A percentile compares a stretch with the other conserved stretches of the same genome.
Evolutionary conservation across 2,888 invertebrate genomes (phyloP).

Genomic region (Sesamia inferens): DNA sequence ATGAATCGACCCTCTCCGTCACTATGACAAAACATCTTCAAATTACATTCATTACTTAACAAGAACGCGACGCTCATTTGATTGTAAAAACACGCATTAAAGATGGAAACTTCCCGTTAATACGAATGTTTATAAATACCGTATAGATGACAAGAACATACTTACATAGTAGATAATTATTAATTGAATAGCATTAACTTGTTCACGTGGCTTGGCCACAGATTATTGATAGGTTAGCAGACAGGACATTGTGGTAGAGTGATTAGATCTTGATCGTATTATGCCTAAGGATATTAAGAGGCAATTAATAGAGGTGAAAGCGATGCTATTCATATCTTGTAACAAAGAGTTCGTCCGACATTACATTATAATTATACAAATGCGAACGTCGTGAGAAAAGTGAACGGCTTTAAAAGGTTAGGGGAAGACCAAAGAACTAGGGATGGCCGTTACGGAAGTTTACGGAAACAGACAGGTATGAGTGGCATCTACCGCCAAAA

Average conservation of each 20-base stretch:
- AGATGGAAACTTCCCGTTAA: constrained; percentile 54
- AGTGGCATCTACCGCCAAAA: neutral
- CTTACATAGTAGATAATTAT: constrained; percentile 24
- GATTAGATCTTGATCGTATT: constrained; percentile 31
- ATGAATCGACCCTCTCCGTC: neutral
- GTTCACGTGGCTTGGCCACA: constrained; percentile 46
- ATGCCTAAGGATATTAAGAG: constrained; percentile 34
- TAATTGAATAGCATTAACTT: constrained; percentile 54
- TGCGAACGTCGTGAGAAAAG: too few species aligned
- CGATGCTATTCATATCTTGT: constrained; percentile 12
- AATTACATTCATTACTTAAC: neutral
- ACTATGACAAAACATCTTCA: neutral
- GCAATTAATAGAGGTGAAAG: neutral
- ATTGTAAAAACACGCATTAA: constrained; percentile 4
- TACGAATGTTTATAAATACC: constrained; percentile 48
- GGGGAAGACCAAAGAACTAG: neutral
- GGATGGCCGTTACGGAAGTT: neutral
- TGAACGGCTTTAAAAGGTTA: neutral
- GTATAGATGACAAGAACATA: constrained; percentile 18
- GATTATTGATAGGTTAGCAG: constrained; percentile 39
- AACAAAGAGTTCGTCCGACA: too few species aligned
- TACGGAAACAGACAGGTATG: neutral
- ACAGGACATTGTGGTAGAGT: constrained; percentile 44
- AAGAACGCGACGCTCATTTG: neutral
- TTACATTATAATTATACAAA: neutral